Evolutionary conservation across 2,797 vertebrate genomes (phyloP).

Genomic region (Sebastes diaconus): DNA sequence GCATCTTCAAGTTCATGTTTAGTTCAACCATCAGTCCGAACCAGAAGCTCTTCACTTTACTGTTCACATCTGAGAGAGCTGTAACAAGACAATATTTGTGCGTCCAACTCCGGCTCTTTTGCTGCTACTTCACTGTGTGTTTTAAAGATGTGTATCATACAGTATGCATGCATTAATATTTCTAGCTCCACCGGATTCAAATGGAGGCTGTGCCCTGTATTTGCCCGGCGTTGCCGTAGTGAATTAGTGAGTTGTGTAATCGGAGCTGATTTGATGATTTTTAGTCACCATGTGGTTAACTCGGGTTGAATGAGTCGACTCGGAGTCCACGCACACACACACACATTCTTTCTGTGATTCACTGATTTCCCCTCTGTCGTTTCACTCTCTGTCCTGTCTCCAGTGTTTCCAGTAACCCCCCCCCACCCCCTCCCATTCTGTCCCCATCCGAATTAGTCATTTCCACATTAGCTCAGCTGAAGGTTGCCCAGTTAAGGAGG

Average conservation of each 20-base stretch:
- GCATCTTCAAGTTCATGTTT: neutral
- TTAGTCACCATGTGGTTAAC: neutral
- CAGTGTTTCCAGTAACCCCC: constrained; percentile 43
- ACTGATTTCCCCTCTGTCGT: constrained; percentile 2
- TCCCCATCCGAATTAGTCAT: neutral
- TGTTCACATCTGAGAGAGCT: neutral
- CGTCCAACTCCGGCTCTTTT: neutral
- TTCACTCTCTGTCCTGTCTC: neutral
- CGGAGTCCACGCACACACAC: too few relatives aligned
- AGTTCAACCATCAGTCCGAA: neutral
- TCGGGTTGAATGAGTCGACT: neutral
- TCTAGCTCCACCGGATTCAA: neutral
- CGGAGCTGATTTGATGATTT: neutral
- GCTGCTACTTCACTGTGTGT: neutral
- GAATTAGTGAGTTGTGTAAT: neutral
- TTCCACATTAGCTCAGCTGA: neutral
- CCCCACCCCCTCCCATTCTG: neutral
- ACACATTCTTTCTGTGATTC: constrained; percentile 16
- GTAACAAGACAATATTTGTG: neutral
- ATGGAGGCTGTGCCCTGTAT: neutral
- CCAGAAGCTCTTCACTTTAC: neutral
- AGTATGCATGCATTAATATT: neutral
- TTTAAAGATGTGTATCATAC: neutral
- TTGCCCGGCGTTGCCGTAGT: neutral
- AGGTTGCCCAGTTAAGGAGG: too few relatives aligned